phyloP scores from a whole-genome alignment of 2,113 vertebrate genomes.

The Ellobius talpinus region DNA sequence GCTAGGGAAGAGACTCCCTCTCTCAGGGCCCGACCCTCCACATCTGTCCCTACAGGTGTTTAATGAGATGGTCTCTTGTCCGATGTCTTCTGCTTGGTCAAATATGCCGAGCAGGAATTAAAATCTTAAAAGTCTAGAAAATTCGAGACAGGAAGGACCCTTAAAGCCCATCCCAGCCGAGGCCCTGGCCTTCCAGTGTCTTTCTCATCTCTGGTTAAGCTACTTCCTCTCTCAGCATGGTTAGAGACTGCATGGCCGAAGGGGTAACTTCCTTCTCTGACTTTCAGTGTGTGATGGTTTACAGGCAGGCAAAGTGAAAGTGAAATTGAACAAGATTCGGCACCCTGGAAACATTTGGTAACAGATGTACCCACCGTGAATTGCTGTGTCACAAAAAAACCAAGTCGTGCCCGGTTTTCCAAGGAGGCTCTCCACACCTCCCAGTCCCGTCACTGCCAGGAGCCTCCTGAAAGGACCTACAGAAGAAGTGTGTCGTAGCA shows the following conservation, averaged over 20 bases:
- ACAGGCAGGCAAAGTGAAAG: conserved; percentile 45
- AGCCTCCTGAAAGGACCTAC: not conserved
- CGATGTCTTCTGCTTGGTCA: conserved; percentile 36
- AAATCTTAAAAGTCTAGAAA: conserved; percentile 37
- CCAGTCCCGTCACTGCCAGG: not conserved
- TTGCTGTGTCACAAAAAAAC: not conserved
- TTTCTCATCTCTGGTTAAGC: not conserved
- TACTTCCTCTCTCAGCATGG: not conserved
- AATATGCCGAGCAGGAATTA: conserved; percentile 21
- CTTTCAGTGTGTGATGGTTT: not conserved
- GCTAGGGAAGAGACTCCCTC: not conserved
- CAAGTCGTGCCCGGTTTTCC: not conserved
- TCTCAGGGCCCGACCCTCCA: not conserved
- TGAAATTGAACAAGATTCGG: conserved; percentile 28
- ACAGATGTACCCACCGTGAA: not conserved
- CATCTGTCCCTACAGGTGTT: conserved; percentile 27
- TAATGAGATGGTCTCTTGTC: not conserved
- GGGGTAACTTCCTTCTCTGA: conserved; percentile 41
- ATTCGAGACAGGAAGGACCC: conserved; percentile 40
- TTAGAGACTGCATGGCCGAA: not conserved
- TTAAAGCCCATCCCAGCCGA: not conserved
- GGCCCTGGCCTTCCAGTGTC: not conserved
- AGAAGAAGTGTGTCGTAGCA: not conserved
- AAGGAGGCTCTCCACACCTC: not conserved
- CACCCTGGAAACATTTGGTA: not conserved